Conservation (phyloP, 2,797 vertebrate genomes). For the Thunnus albacares region DNA sequence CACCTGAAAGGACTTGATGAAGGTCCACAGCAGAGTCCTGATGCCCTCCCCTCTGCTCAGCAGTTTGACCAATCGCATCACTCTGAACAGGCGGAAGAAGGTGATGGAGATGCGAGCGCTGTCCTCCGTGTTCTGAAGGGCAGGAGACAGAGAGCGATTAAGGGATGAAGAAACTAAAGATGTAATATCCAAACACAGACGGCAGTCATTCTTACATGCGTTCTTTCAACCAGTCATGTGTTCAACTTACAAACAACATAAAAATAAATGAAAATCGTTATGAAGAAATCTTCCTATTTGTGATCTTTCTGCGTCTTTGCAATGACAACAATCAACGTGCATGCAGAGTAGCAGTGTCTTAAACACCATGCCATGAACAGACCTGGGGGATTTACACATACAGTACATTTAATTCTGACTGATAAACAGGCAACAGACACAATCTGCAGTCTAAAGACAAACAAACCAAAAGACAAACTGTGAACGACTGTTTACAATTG, state of each 20-base stretch:
- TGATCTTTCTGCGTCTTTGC: neutral
- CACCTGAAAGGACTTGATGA: conserved; percentile 99
- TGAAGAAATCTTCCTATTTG: neutral
- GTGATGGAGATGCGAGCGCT: conserved; percentile 99
- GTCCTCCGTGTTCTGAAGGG: conserved; percentile 95
- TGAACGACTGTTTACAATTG: neutral
- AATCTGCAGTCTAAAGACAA: conserved; percentile 25
- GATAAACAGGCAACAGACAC: conserved; percentile 27
- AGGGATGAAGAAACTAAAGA: neutral
- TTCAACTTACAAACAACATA: neutral
- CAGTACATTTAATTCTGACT: conserved; percentile 30
- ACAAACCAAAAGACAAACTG: conserved; percentile 37
- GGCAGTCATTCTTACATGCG: conserved; percentile 29
- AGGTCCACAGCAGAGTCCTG: conserved; percentile 97
- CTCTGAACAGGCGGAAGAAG: conserved; percentile 98
- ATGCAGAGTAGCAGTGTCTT: conserved; percentile 47
- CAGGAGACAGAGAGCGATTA: conserved; percentile 47
- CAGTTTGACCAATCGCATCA: conserved; percentile 98
- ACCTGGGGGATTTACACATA: conserved; percentile 22
- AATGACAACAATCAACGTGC: conserved; percentile 24
- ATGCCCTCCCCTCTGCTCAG: conserved; percentile 98
- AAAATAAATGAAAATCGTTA: neutral
- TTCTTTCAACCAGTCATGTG: neutral
- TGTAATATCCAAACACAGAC: conserved; percentile 1
- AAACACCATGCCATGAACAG: conserved; percentile 39